A percentile compares a stretch with the other conserved stretches of the same genome.
Evolutionary conservation across 2,888 invertebrate species (phyloP).

Genomic region (Limnephilus marmoratus): DNA sequence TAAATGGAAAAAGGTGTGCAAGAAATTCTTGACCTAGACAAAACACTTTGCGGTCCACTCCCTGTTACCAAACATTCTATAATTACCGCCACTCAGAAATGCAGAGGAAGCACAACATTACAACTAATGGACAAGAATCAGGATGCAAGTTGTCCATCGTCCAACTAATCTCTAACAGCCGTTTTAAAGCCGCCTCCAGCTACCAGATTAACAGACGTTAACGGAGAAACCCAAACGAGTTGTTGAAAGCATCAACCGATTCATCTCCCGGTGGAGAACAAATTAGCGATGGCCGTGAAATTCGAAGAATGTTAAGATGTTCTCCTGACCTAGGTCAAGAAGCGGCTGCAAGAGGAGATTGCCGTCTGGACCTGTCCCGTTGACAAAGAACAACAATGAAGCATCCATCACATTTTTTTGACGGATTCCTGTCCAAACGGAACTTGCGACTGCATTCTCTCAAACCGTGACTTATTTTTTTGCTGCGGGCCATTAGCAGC

Average conservation of each 20-base stretch:
- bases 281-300: constrained; percentile 1
- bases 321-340: constrained; percentile 8
- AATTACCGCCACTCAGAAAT: neutral
- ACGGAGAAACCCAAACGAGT: constrained; percentile 3
- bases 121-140: neutral
- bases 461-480: neutral
- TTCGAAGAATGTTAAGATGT: neutral
- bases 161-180: neutral
- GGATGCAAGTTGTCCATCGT: neutral
- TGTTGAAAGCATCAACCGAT: constrained; percentile 5
- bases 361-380: neutral
- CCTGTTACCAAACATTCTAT: neutral
- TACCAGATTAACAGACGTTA: neutral
- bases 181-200: neutral
- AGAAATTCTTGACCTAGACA: neutral
- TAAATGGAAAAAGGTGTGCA: neutral
- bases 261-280: constrained; percentile 2
- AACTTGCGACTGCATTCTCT: neutral
- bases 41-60: neutral
- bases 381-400: constrained; percentile 2
- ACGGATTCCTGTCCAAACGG: neutral
- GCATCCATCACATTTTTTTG: neutral
- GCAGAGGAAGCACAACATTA: neutral
- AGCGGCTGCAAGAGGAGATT: neutral
- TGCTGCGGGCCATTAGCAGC: neutral